Conservation (phyloP, 2,888 invertebrate species). For the Amphiduros pacificus region DNA sequence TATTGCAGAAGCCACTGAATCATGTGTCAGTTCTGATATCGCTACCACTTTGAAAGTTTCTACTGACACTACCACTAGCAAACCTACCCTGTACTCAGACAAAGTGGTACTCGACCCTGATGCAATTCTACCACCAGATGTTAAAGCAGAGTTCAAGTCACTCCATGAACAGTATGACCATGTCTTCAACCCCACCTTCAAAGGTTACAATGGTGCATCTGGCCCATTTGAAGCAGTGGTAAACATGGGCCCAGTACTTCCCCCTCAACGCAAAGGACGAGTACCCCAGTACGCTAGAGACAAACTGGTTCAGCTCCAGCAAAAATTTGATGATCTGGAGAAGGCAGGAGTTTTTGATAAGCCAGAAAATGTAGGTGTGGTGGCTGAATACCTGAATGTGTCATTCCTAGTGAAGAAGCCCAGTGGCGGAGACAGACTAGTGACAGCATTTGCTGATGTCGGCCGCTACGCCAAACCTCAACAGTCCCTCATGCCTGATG, state of each 20-base stretch:
- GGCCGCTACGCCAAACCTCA: not conserved
- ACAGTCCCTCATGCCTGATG: not conserved
- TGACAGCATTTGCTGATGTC: not conserved
- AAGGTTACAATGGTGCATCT: constrained; percentile 4
- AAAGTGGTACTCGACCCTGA: constrained; percentile 22
- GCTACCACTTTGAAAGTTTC: too few species aligned
- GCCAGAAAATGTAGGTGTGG: constrained; percentile 12
- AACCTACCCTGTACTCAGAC: too few species aligned
- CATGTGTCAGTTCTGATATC: too few species aligned
- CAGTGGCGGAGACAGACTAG: not conserved
- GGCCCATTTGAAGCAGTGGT: constrained; percentile 1
- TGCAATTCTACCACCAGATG: constrained; percentile 1
- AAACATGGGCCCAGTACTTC: constrained; percentile 9
- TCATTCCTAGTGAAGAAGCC: not conserved
- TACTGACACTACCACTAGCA: too few species aligned
- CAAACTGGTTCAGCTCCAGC: constrained; percentile 16
- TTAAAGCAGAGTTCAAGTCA: not conserved
- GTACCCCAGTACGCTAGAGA: constrained; percentile 17
- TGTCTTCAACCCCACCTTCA: not conserved
- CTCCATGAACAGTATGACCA: constrained; percentile 3
- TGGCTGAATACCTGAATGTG: constrained; percentile 12
- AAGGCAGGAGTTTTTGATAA: constrained; percentile 2
- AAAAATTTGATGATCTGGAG: constrained; percentile 18
- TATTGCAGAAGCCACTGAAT: too few species aligned
- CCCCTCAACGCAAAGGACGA: constrained; percentile 21